Percentiles rank a stretch among this genome's conserved stretches.
phyloP scores from a whole-genome alignment of 1,140 invertebrate genomes.

The Ceratosolen solmsi region DNA sequence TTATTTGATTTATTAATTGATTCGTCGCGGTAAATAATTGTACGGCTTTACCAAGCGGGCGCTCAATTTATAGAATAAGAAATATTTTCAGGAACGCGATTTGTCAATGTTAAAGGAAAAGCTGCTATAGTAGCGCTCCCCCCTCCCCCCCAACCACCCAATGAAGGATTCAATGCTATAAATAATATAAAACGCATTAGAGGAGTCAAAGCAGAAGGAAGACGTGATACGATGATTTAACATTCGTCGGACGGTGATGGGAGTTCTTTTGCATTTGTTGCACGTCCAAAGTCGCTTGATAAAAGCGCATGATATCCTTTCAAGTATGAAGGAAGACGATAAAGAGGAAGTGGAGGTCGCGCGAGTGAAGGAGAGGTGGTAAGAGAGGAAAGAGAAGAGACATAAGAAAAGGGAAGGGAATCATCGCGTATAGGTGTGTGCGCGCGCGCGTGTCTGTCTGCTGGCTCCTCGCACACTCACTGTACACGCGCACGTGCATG shows the following conservation, averaged over 20 bases:
- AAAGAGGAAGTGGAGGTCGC: constrained; percentile 23
- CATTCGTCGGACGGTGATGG: constrained; percentile 4
- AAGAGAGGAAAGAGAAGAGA: neutral
- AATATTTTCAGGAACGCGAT: neutral
- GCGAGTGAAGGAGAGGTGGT: constrained; percentile 35
- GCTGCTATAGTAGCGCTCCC: too few relatives aligned
- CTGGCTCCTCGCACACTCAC: neutral
- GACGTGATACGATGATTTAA: constrained; percentile 29
- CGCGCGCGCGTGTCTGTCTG: neutral
- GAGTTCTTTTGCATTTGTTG: constrained; percentile 37
- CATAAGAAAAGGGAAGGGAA: constrained; percentile 2
- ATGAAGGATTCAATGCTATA: neutral
- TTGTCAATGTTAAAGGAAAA: neutral
- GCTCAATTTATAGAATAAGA: neutral
- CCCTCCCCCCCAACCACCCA: too few relatives aligned
- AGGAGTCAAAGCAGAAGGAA: constrained; percentile 14
- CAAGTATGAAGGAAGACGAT: constrained; percentile 23
- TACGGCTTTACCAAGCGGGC: neutral
- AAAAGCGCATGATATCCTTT: constrained; percentile 26
- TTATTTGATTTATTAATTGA: neutral
- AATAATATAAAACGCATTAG: constrained; percentile 29
- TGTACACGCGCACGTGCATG: constrained; percentile 52
- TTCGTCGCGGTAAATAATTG: neutral
- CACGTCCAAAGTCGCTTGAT: constrained; percentile 15
- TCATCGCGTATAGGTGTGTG: neutral